These are phyloP conservation scores for Aphodius sticticus DNA, from an alignment of 2,888 invertebrate genomes.

Conservation along the genomic window DNA sequence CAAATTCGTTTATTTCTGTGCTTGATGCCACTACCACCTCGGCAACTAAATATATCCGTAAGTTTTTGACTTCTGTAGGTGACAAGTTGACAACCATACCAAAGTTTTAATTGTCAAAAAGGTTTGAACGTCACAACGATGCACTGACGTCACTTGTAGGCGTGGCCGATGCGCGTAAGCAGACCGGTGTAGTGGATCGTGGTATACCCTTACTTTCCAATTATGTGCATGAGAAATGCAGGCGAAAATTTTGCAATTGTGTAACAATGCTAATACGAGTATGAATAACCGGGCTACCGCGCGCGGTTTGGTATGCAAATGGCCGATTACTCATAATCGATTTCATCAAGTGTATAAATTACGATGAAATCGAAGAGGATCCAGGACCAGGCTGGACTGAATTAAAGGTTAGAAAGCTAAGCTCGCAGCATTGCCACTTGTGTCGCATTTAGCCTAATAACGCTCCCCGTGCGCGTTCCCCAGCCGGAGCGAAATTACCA, in stretches of 20 bases:
- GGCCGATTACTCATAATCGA: neutral
- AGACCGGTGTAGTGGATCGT: too few relatives aligned
- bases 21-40: too few relatives aligned
- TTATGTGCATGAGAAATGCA: neutral
- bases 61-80: too few relatives aligned
- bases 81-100: too few relatives aligned
- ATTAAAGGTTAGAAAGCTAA: conserved; percentile 18
- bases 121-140: too few relatives aligned
- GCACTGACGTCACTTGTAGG: too few relatives aligned
- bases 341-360: conserved; percentile 18
- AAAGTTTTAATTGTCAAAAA: too few relatives aligned
- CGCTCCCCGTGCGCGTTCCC: neutral
- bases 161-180: too few relatives aligned
- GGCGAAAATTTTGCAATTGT: neutral
- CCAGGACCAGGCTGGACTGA: neutral
- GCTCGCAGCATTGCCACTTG: neutral
- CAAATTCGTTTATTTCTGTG: too few relatives aligned
- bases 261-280: conserved; percentile 17
- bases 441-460: conserved; percentile 5
- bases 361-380: conserved; percentile 9
- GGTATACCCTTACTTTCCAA: neutral
- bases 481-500: neutral
- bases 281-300: neutral
- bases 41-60: too few relatives aligned
- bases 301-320: neutral